Evolutionary conservation across 1,140 invertebrate species (phyloP), one percentile per base, ranked within the genome.

Genomic region (Meteorus sp.): DNA sequence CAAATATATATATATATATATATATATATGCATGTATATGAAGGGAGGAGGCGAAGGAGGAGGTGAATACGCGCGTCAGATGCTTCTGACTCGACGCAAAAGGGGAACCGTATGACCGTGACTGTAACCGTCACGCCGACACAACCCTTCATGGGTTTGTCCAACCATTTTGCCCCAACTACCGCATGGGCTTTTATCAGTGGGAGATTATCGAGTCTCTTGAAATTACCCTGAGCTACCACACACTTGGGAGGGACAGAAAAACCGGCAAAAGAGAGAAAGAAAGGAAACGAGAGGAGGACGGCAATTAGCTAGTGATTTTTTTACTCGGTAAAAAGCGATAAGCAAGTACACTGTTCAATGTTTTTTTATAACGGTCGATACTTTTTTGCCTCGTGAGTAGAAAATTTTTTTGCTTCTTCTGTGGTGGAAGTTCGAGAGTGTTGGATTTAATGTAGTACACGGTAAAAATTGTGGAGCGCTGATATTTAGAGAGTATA

Each of bases 61-160:
- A 25, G 61, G 62, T 58, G 58, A 43, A 56, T 50, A 57, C 22
- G 47, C 44, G 62, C 70, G 72, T 74, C 75, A 76, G 74, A 76
- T 76, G 73, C 74, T 71, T 61, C 63, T 53, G 60, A 20, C 22
- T 15, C 51, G 22, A 37, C 37, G 20, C 3, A 64, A 62, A 64
- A 51, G 55, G 61, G 57, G 57, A 56, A 51, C 50, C 57, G 62
- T 53, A 62, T 56, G 63, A 74, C 64, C 68, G 62, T 74, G 71
- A 77, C 75, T 70, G 69, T 71, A 70, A 75, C 67, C 68, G 69
- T 70, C 68, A 68, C 59, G 62, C 62, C 55, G 55, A 52, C 56
- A 58, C 61, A 63, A 63, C 62, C 62, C 62, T 59, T 63, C 62
- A 25, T n/a, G n/a, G n/a, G n/a, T n/a, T n/a, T n/a, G 47, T 41